Base-by-base conservation (phyloP, 2,113 vertebrate species). In the Hippocampus guttulatus region DNA sequence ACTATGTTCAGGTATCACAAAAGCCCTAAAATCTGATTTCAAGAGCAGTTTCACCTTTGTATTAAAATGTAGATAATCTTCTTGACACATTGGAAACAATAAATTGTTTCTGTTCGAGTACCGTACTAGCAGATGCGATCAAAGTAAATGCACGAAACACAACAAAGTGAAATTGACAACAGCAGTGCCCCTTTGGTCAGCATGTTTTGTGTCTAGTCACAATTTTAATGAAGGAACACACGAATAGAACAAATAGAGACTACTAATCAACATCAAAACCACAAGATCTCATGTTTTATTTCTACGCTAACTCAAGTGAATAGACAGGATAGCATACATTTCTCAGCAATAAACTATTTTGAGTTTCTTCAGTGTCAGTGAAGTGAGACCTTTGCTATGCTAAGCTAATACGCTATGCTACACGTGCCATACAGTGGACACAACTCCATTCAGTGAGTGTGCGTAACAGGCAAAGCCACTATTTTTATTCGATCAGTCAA, bases 311-410 rank as follows among this genome's bases (percentile, higher is more conserved):
- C 43, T 45, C 14, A 12, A 45, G 43, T 45, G 10, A 74, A 70
- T 58, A 65, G 45, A 82, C 73, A 77, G 76, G 38, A 81, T 80
- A 85, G 80, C 84, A 84, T 85, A 84, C 74, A 82, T 79, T 78
- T 81, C 73, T 72, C 47, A 82, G 69, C 55, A 82, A 80, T 11
- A 43, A 43, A 8, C 64, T 81, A 76, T 20, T 74, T 25, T 25
- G 41, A 67, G 30, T 69, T 73, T 65, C 74, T 52, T 71, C n/a
- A n/a, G n/a, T n/a, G n/a, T 71, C 58, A 68, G 52, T 75, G 69
- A 78, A 64, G 64, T 81, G 14, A 61, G 58, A 63, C 25, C 68
- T 45, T 45, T 2, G 43, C 43, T 12, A 14, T 45, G 12, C 12
- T 14, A 45, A 10, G 11, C 43, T 45, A 45, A 10, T 45, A 45